Base-by-base conservation (phyloP, 1,140 invertebrate genomes). In the Drosophila virilis region DNA sequence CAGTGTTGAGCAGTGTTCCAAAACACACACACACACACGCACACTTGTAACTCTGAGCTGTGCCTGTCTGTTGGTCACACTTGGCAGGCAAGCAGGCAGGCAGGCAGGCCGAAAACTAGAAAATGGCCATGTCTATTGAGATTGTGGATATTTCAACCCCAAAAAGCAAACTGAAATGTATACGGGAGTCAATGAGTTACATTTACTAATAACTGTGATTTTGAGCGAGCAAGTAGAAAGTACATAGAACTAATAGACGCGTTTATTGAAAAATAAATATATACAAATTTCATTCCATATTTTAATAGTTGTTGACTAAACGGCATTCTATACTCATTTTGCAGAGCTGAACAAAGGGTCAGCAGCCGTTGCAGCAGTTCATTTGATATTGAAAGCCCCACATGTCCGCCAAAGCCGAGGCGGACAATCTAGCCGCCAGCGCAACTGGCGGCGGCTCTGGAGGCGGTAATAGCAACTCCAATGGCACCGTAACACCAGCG, bases 401-500 rank as follows among this genome's bases (percentile, higher is more conserved):
- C 32, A 91, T 91, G 89, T 90, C 89, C 66, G 75, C 84, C 73
- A 91, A 91, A 74, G 58, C 65, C 38, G 79, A 90, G 73, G 72
- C 75, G 78, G 84, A 89, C 71, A 84, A 67, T 50, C 28, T 68
- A 57, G 51, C 64, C 59, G 71, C 77, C 77, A 73, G 52, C 43
- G 60, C 59, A 5, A 73, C 66, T 37, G 79, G 76, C 17, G 68
- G 70, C n/a, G 50, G 51, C 9, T 8, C 48, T 0, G 48, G 48
- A n/a, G 65, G 67, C 40, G 42, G 51, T 60, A 54, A 70, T n/a
- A 72, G 50, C n/a, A 68, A 70, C 13, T 61, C 78, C 6, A 88
- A 84, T 54, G 90, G 83, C 40, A 82, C 72, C 35, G 61, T 73
- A 32, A 91, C 90, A 9, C 85, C 90, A 35, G 90, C 90, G 7